A percentile compares a stretch with the other conserved stretches of the same genome.
phyloP scores from a whole-genome alignment of 2,888 invertebrate species.

The Papilio demoleus region DNA sequence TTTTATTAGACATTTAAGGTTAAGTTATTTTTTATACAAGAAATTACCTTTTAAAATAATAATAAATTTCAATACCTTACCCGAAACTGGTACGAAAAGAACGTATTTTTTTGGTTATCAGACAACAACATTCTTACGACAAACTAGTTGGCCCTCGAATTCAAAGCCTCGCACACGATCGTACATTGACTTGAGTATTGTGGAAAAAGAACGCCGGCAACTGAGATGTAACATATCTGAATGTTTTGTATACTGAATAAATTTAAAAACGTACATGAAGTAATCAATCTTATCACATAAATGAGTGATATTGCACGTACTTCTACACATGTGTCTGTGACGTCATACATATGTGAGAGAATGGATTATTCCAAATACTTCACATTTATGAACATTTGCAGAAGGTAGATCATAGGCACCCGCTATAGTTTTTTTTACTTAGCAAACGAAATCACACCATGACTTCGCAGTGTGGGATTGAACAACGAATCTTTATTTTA shows the following conservation, averaged over 20 bases:
- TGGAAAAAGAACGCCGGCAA: slow-evolving; percentile 24
- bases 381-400: neutral
- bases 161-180: slow-evolving; percentile 45
- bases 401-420: neutral
- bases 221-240: neutral
- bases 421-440: neutral
- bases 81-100: slow-evolving; percentile 56
- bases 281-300: neutral
- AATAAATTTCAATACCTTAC: slow-evolving; percentile 13
- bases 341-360: neutral
- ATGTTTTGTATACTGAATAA: slow-evolving; percentile 23
- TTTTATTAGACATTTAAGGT: slow-evolving; percentile 56
- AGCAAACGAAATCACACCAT: neutral
- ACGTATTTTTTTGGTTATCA: slow-evolving; percentile 55
- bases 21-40: slow-evolving; percentile 44
- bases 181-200: slow-evolving; percentile 42
- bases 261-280: slow-evolving; percentile 6
- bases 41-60: slow-evolving; percentile 1
- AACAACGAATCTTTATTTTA: neutral
- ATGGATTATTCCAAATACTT: neutral
- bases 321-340: neutral
- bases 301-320: neutral
- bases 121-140: slow-evolving; percentile 59
- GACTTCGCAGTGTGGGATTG: neutral
- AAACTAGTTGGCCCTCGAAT: slow-evolving; percentile 59